Evolutionary conservation across 2,797 vertebrate species (phyloP), one percentile per base, ranked within the genome.

Genomic region (Pampus argenteus): DNA sequence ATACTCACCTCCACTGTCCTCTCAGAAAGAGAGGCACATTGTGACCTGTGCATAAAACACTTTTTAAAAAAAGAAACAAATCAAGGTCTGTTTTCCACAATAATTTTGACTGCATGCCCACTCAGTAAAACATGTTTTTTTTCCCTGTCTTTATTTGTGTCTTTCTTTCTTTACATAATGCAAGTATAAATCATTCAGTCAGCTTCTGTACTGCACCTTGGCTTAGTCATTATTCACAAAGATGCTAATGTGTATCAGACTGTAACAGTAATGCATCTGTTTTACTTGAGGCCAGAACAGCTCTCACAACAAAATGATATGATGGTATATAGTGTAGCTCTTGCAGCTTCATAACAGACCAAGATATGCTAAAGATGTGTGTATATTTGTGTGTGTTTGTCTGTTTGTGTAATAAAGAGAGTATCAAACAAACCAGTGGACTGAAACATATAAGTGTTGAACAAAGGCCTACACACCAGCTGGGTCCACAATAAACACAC

Each of bases 401-500:
- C 14, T 71, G 8, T 59, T 18, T 74, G 48, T 61, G 36, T 26
- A 29, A 42, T 45, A 74, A 34, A 67, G 15, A 36, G 23, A 18
- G n/a, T 45, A 67, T 58, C 25, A 42, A 42, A 62, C n/a, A 60
- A 85, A 70, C 44, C 67, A 81, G 72, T 76, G 69, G 34, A 74
- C 68, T 78, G 79, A 83, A 85, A 80, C 47, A 65, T 69, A 50
- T 31, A 76, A 64, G 59, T 75, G 58, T 62, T 61, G 65, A 81
- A 77, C 15, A 74, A 68, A 74, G 64, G 75, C 66, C 69, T 34
- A 72, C 76, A 85, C 74, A 82, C 74, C 89, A 90, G 79, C 86
- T 89, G 84, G 58, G 66, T 68, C 49, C 76, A 49, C 25, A 50
- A 31, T 66, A 57, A 79, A 76, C 76, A 75, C 42, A 64, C 78